Conservation (phyloP, 92 coral and sea anemone species). For the Parazoanthus darwini region DNA sequence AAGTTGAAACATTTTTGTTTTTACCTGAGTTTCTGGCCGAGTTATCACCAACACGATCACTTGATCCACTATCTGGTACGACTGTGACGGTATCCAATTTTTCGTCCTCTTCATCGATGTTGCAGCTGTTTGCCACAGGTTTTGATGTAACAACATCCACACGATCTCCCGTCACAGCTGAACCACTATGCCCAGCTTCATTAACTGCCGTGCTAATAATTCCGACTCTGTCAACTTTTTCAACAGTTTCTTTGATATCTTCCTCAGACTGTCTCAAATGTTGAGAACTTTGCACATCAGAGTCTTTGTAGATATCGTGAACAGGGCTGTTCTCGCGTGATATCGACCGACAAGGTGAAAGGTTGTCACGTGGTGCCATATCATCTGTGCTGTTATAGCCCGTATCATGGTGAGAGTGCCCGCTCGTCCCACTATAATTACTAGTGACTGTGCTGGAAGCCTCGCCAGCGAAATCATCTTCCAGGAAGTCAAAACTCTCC, state of each 20-base stretch:
- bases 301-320: slow-evolving; percentile 44
- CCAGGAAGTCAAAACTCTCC: slow-evolving; percentile 95
- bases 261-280: slow-evolving; percentile 20
- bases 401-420: slow-evolving; percentile 78
- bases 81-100: neutral
- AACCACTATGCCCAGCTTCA: neutral
- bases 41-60: neutral
- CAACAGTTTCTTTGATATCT: neutral
- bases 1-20: neutral
- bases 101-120: neutral
- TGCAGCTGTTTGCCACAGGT: neutral
- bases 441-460: slow-evolving; percentile 76
- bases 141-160: neutral
- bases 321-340: slow-evolving; percentile 1
- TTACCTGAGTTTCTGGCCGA: slow-evolving; percentile 19
- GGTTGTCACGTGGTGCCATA: slow-evolving; percentile 27
- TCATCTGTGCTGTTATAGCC: slow-evolving; percentile 97
- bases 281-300: slow-evolving; percentile 49
- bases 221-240: neutral
- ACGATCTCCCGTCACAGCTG: neutral
- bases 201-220: neutral
- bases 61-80: neutral
- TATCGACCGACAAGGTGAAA: neutral
- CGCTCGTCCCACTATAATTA: slow-evolving; percentile 75
- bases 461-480: slow-evolving; percentile 77